Conservation (phyloP, 2,113 vertebrate genomes). For the Mobula birostris region DNA sequence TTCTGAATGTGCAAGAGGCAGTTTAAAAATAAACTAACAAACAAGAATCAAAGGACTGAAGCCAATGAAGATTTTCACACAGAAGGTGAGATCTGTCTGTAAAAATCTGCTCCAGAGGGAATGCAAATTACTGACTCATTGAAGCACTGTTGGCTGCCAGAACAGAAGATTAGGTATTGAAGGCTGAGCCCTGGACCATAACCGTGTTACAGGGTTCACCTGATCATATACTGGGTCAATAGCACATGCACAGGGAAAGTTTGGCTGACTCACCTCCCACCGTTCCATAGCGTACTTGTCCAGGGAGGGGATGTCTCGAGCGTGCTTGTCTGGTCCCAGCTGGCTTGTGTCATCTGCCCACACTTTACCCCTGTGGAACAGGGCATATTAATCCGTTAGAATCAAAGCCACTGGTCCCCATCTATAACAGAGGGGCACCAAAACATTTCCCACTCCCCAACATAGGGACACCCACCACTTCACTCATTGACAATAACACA, state of each 20-base stretch:
- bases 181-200: background rate
- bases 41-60: background rate
- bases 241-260: background rate
- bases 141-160: background rate
- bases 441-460: no score
- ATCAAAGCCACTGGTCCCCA: background rate
- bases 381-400: background rate
- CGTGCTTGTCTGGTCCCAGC: constrained; percentile 78
- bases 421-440: background rate
- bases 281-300: constrained; percentile 82
- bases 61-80: background rate
- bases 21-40: background rate
- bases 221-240: background rate
- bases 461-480: no score
- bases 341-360: constrained; percentile 80
- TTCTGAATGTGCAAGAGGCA: background rate
- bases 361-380: constrained; percentile 60
- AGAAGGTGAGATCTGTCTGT: background rate
- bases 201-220: background rate
- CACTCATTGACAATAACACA: background rate
- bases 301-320: constrained; percentile 73
- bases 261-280: constrained; percentile 63
- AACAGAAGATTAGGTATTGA: background rate
- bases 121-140: background rate
- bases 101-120: background rate